Conservation (phyloP, 2,888 invertebrate species). For the Microctonus hyperodae region DNA sequence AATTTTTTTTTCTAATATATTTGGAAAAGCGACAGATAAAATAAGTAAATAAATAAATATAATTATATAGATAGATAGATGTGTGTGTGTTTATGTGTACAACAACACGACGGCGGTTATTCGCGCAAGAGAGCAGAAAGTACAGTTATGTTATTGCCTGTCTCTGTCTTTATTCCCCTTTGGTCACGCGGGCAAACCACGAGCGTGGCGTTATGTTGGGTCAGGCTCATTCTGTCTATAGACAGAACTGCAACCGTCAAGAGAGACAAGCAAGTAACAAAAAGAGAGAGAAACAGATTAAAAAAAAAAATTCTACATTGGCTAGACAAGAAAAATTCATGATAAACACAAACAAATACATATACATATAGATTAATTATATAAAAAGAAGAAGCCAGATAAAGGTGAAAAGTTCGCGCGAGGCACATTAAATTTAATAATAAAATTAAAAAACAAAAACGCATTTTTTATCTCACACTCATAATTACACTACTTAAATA, state of each 20-base stretch:
- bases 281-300: no score
- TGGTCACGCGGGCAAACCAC: conserved; percentile 14
- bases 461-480: neutral
- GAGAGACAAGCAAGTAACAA: conserved; percentile 6
- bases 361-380: neutral
- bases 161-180: conserved; percentile 1
- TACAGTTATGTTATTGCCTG: conserved; percentile 32
- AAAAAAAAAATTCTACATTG: neutral
- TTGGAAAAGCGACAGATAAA: no score
- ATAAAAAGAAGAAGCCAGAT: no score
- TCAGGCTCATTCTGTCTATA: conserved; percentile 26
- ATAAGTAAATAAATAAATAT: neutral
- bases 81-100: no score
- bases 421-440: no score
- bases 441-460: neutral
- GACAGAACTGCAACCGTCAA: conserved; percentile 12
- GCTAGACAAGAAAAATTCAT: neutral
- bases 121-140: conserved; percentile 36
- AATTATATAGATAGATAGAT: neutral
- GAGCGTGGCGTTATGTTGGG: conserved; percentile 38
- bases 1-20: neutral
- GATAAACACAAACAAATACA: neutral
- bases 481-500: neutral
- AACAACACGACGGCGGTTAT: conserved; percentile 34
- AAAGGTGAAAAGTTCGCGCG: neutral